Evolutionary conservation across 1,140 invertebrate genomes (phyloP).

Genomic region (Cardiocondyla obscurior): DNA sequence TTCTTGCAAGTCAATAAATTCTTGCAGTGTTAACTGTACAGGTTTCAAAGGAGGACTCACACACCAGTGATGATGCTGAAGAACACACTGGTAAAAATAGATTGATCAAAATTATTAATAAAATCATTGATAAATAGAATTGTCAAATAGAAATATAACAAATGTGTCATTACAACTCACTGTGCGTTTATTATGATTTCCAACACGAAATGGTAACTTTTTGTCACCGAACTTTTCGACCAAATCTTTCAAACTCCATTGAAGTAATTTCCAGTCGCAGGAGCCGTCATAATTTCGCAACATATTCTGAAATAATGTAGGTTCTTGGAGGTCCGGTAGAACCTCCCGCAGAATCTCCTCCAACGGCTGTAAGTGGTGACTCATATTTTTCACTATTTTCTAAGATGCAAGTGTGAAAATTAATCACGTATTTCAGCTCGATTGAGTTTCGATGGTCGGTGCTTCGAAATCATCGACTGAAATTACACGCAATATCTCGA

Average conservation of each 20-base stretch:
- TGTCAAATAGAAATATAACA: neutral
- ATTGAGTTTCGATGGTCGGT: neutral
- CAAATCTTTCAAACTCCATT: constrained; percentile 83
- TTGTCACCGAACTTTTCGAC: constrained; percentile 76
- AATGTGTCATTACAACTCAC: constrained; percentile 69
- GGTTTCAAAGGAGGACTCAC: constrained; percentile 86
- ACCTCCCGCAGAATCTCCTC: constrained; percentile 63
- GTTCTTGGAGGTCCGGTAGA: constrained; percentile 73
- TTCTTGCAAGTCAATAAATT: constrained; percentile 85
- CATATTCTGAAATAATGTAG: constrained; percentile 78
- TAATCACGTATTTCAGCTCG: neutral
- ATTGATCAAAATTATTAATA: neutral
- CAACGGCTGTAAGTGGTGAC: neutral
- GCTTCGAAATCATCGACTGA: neutral
- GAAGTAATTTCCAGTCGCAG: constrained; percentile 78
- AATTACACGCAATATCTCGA: neutral
- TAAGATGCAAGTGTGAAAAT: neutral
- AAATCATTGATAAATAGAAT: neutral
- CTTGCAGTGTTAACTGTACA: constrained; percentile 84
- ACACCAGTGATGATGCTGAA: constrained; percentile 88
- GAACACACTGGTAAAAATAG: neutral
- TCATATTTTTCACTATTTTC: constrained; percentile 5
- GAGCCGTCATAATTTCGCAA: constrained; percentile 69
- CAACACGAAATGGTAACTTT: constrained; percentile 82
- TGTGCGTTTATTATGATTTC: constrained; percentile 77